Percentiles rank a stretch among this genome's conserved stretches.
phyloP scores from a whole-genome alignment of 1,140 invertebrate species.

The Drosophila willistoni region DNA sequence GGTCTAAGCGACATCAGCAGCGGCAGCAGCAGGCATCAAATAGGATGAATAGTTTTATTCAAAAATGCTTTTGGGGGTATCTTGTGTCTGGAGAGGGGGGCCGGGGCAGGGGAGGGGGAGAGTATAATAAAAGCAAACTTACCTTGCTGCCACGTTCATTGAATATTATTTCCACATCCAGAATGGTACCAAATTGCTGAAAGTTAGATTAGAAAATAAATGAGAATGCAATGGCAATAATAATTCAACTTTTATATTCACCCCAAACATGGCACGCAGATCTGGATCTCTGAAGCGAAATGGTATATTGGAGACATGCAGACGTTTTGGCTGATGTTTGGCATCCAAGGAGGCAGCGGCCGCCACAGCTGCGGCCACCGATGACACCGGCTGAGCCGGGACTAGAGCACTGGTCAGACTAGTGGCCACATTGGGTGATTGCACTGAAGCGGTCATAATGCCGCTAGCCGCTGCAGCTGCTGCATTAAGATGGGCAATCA shows the following conservation, averaged over 20 bases:
- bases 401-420: slow-evolving; percentile 76
- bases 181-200: slow-evolving; percentile 98
- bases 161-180: slow-evolving; percentile 99
- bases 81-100: no score
- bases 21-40: not conserved
- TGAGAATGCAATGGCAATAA: slow-evolving; percentile 1
- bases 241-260: slow-evolving; percentile 85
- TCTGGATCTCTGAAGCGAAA: slow-evolving; percentile 99
- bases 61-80: not conserved
- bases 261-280: slow-evolving; percentile 98
- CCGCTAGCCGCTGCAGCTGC: slow-evolving; percentile 64
- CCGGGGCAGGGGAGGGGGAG: no score
- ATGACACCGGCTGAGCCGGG: slow-evolving; percentile 60
- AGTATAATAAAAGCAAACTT: slow-evolving; percentile 83
- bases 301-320: slow-evolving; percentile 99
- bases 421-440: slow-evolving; percentile 64
- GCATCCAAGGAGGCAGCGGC: slow-evolving; percentile 69
- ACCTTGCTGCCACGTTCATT: slow-evolving; percentile 99
- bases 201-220: slow-evolving; percentile 33
- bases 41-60: not conserved
- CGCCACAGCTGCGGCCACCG: slow-evolving; percentile 61
- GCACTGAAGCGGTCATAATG: slow-evolving; percentile 70
- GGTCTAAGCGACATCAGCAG: not conserved
- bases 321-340: slow-evolving; percentile 91
- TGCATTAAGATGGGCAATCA: slow-evolving; percentile 79